Evolutionary conservation across 2,113 vertebrate genomes (phyloP).

Genomic region (Bolborhynchus lineola): DNA sequence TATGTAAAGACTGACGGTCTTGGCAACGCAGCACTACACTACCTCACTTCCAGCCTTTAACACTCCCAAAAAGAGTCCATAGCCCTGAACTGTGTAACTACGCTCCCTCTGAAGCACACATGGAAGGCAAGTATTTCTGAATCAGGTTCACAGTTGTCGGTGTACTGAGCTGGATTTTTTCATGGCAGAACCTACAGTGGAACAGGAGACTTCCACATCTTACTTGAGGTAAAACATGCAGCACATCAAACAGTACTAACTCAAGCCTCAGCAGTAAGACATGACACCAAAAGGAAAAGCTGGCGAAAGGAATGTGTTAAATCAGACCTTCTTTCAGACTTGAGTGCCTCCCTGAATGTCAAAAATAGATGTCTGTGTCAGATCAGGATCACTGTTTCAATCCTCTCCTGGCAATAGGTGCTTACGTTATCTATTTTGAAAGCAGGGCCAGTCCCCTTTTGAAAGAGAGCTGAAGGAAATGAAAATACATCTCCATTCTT

Average conservation of each 20-base stretch:
- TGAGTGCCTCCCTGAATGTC: neutral
- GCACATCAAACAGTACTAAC: neutral
- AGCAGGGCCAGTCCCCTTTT: neutral
- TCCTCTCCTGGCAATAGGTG: constrained; percentile 1
- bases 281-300: neutral
- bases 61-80: neutral
- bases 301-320: constrained; percentile 25
- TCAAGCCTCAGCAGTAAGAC: neutral
- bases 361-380: constrained; percentile 47
- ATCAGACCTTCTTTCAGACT: constrained; percentile 1
- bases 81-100: neutral
- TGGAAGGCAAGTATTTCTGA: neutral
- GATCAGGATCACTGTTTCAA: constrained; percentile 3
- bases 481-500: neutral
- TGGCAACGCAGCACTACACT: neutral
- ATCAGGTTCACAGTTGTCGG: neutral
- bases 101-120: neutral
- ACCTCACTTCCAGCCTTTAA: neutral
- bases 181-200: neutral
- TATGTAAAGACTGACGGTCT: neutral
- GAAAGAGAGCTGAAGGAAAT: neutral
- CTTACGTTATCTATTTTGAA: neutral
- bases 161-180: neutral
- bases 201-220: neutral
- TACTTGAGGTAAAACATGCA: neutral